Conservation (phyloP, 2,888 invertebrate genomes). For the Leptinotarsa peninsularis region DNA sequence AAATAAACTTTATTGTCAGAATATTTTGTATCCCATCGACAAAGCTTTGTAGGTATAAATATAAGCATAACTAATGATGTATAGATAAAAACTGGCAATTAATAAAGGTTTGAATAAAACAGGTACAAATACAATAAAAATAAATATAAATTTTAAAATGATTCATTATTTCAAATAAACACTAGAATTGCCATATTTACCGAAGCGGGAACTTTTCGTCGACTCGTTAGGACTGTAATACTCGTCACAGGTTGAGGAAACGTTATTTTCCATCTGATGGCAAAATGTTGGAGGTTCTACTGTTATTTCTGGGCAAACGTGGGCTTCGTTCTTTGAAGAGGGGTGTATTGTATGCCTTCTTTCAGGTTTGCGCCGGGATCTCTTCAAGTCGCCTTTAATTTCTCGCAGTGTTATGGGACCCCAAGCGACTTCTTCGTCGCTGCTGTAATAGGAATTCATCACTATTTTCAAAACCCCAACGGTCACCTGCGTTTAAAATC, state of each 20-base stretch:
- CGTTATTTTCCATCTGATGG: slow-evolving; percentile 18
- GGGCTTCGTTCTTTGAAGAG: not conserved
- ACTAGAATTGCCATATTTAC: not conserved
- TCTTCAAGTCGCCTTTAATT: slow-evolving; percentile 35
- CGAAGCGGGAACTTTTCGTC: not conserved
- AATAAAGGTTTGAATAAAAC: too few relatives aligned
- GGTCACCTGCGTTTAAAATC: not conserved
- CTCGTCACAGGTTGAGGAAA: slow-evolving; percentile 24
- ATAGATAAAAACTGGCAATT: too few relatives aligned
- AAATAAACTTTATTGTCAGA: too few relatives aligned
- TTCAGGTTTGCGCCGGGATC: slow-evolving; percentile 19
- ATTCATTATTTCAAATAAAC: too few relatives aligned
- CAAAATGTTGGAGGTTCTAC: slow-evolving; percentile 1
- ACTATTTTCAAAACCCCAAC: slow-evolving; percentile 9
- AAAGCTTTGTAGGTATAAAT: too few relatives aligned
- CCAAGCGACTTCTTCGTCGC: slow-evolving; percentile 41
- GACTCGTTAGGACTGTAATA: slow-evolving; percentile 30
- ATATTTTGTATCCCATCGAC: too few relatives aligned
- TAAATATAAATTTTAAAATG: too few relatives aligned
- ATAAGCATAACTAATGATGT: too few relatives aligned
- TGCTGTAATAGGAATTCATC: slow-evolving; percentile 34
- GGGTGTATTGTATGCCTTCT: slow-evolving; percentile 32
- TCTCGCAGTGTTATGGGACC: slow-evolving; percentile 38
- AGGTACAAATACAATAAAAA: too few relatives aligned
- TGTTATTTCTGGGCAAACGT: not conserved